Evolutionary conservation across 2,888 invertebrate genomes (phyloP), one percentile per base, ranked within the genome.

Genomic region (Diplazon laetatorius): DNA sequence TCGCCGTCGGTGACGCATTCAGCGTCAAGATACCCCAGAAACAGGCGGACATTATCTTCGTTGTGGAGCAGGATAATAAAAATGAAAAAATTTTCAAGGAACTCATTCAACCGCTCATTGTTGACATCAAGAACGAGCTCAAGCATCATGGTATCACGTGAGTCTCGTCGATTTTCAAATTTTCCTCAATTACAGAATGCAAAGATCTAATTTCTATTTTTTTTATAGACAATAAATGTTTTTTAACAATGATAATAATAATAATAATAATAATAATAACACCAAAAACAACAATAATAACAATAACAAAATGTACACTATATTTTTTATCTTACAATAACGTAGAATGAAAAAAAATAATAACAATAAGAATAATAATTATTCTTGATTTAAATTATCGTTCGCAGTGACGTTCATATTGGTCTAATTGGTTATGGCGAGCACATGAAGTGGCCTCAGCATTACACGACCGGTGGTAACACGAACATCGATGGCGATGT

Each of bases 1-100:
- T 92, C 37, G 90, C 91, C 3, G 82, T 95, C 0, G 95, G 94
- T 0, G 95, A 95, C 12, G 91, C 89, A 16, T 95, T 95, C 88
- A 93, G 93, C 65, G 92, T 95, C 0, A 95, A 94, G 84, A 87
- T 93, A 25, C 96, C 96, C 0, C 93, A 92, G 79, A 95, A 95
- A 79, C 93, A 96, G 80, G 97, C 96, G 1, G 98, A 98, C 87
- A 92, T 98, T 72, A 92, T 98, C 0, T 92, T 98, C 70, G 93
- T 95, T 0, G 93, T 97, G 9, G 97, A 98, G 85, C 93, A 94
- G 80, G 89, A 89, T 2, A 90, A 93, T 89, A 89, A 92, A 46
- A 96, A 95, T 88, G 94, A 94, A 84, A 92, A 93, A 80, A 89
- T 93, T 46, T 95, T 93, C 92, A 94, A 94, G 82, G 93, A 94